Evolutionary conservation across 1,140 invertebrate species (phyloP), one percentile per base, ranked within the genome.

Genomic region (Hyles vespertilio): DNA sequence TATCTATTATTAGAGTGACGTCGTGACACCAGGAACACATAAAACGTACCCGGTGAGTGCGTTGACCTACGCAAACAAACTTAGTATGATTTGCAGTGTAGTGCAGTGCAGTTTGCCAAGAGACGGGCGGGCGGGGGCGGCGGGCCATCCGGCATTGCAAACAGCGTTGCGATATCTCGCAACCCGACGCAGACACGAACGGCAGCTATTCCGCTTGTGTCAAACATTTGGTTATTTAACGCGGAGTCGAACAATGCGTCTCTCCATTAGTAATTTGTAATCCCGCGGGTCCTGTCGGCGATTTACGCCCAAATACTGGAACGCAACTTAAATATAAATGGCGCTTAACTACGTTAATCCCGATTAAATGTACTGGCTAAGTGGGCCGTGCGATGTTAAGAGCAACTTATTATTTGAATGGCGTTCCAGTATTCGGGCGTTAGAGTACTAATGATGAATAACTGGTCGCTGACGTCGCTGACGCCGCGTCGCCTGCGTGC

Each of bases 1-100:
- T 81, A 85, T 85, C 83, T 88, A 88, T 87, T 88, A 88, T 83
- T 88, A 88, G 83, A 84, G 74, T 78, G 79, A 83, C 76, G 77
- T 79, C 74, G 79, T 87, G 82, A 85, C 82, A 89, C 79, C 78
- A 87, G 86, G 82, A 86, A 86, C 81, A 86, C 81, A 85, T 87
- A 84, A 81, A 86, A 86, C 79, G 79, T 83, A 74, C 70, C 71
- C 69, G 67, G 60, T 67, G 74, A 77, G 83, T 75, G 76, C 86
- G 70, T 81, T 86, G 84, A 89, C 86, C 86, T 81, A 73, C 77
- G 79, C 85, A 77, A 86, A 86, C 80, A 82, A 84, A 84, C 77
- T 79, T 70, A 73, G 67, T 85, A 83, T 85, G 79, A 87, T 87
- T 86, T 88, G 81, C 83, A 82, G 81, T 79, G 76, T 73, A 75